phyloP scores from a whole-genome alignment of 1,140 invertebrate genomes.

The Euwallacea fornicatus region DNA sequence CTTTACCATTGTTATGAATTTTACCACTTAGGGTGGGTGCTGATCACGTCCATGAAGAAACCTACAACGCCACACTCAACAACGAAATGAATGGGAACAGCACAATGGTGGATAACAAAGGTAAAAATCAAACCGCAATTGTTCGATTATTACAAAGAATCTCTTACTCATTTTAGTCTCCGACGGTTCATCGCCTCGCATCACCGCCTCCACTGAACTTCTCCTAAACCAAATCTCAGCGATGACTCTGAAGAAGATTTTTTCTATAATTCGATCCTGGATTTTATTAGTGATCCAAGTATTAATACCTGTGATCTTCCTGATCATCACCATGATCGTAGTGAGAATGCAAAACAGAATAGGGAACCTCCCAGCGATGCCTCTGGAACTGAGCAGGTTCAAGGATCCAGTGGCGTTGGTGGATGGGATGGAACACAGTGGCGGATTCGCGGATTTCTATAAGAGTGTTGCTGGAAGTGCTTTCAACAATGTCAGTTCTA shows the following conservation, averaged over 20 bases:
- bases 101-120: neutral
- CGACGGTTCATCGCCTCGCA: constrained; percentile 13
- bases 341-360: constrained; percentile 55
- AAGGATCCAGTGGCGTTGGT: constrained; percentile 51
- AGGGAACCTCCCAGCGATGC: constrained; percentile 54
- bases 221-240: constrained; percentile 62
- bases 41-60: constrained; percentile 49
- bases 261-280: constrained; percentile 61
- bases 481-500: constrained; percentile 21
- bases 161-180: constrained; percentile 26
- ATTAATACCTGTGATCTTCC: constrained; percentile 62
- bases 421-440: constrained; percentile 38
- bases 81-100: constrained; percentile 16
- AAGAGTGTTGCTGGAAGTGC: constrained; percentile 17
- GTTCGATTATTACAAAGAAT: too few species aligned
- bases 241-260: constrained; percentile 64
- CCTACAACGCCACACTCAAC: constrained; percentile 19
- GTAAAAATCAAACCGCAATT: neutral
- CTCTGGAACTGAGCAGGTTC: constrained; percentile 48
- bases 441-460: neutral
- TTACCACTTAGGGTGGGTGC: constrained; percentile 54
- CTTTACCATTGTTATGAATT: neutral
- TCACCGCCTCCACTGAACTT: constrained; percentile 52
- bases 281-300: constrained; percentile 61
- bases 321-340: constrained; percentile 61